Evolutionary conservation across 64 coral and sea anemone species (phyloP), one percentile per base, ranked within the genome.

Genomic region (Exaiptasia diaphana): DNA sequence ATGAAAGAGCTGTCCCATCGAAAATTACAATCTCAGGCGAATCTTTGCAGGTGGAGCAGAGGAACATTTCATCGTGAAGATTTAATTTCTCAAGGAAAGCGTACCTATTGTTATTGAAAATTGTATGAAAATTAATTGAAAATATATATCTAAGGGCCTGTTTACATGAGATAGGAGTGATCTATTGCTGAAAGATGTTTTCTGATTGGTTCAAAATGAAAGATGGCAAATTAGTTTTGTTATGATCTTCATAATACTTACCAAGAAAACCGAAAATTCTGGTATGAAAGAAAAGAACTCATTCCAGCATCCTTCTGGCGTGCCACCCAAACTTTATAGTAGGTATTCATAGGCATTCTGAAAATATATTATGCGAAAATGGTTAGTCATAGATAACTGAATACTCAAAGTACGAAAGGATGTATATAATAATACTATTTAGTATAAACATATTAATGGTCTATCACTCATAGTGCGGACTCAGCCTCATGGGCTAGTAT

Each of bases 331-430:
- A 50, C 44, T 55, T 33, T 53, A 30, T 55, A 77, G 38, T 34
- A 77, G 4, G 74, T 77, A 52, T 77, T 25, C 28, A 77, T 50
- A 9, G 74, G 74, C 46, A 52, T 55, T 27, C 74, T 77, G 34
- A 13, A 77, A 22, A 22, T n/a, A n/a, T n/a, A n/a, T n/a, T n/a
- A n/a, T n/a, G n/a, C n/a, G n/a, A n/a, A n/a, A n/a, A n/a, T n/a
- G n/a, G n/a, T n/a, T n/a, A n/a, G n/a, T n/a, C n/a, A n/a, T n/a
- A n/a, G n/a, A n/a, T n/a, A n/a, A n/a, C n/a, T n/a, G n/a, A n/a
- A n/a, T n/a, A n/a, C n/a, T n/a, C n/a, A n/a, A n/a, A n/a, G n/a
- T n/a, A n/a, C n/a, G n/a, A n/a, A n/a, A n/a, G n/a, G n/a, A n/a
- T n/a, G n/a, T n/a, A n/a, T n/a, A n/a, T n/a, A n/a, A n/a, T n/a